Evolutionary conservation across 2,888 invertebrate genomes (phyloP).

Genomic region (Tenthredo distinguenda): DNA sequence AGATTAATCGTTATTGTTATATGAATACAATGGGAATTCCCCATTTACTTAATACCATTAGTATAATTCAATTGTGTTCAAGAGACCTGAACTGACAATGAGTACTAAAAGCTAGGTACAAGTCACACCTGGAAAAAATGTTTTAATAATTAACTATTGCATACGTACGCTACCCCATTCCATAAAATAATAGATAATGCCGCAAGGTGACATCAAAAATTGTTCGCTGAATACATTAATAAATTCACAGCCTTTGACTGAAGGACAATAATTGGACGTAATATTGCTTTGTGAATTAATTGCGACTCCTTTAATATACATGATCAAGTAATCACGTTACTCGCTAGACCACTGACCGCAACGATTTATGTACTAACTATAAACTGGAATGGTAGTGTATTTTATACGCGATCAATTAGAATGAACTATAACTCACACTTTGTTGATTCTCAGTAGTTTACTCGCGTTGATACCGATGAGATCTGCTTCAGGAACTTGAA

Average conservation of each 20-base stretch:
- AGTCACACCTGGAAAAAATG: neutral
- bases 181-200: neutral
- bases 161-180: neutral
- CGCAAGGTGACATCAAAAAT: neutral
- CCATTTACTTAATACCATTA: neutral
- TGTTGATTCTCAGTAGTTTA: neutral
- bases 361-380: conserved; percentile 2
- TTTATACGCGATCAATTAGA: neutral
- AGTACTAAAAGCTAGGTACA: neutral
- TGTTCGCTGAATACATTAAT: neutral
- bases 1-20: neutral
- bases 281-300: neutral
- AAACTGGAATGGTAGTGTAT: neutral
- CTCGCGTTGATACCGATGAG: neutral
- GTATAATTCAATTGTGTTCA: neutral
- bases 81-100: too few species aligned
- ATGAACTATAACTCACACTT: conserved; percentile 20
- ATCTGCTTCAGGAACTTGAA: neutral
- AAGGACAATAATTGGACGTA: neutral
- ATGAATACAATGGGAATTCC: neutral
- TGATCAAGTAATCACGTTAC: neutral
- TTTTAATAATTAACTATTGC: neutral
- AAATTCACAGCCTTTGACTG: neutral
- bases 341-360: neutral
- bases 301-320: neutral